Percentiles rank a stretch among this genome's conserved stretches.
Conservation (phyloP, 1,140 invertebrate species). For the Papilio polyxenes region DNA sequence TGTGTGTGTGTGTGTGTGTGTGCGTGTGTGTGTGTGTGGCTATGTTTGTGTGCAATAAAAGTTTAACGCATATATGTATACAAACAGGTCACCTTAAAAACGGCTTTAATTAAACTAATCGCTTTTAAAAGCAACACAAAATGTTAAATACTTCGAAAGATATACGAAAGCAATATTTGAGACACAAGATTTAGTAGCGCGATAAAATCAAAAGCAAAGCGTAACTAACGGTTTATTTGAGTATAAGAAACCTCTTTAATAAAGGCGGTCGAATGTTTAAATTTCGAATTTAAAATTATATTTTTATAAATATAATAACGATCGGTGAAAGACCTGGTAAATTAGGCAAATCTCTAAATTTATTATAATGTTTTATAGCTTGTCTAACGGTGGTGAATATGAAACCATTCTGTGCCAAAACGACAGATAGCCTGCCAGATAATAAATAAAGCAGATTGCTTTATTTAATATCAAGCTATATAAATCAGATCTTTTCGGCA, state of each 20-base stretch:
- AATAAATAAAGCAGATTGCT: slow-evolving; percentile 43
- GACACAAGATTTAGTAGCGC: neutral
- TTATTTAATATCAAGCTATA: slow-evolving; percentile 2
- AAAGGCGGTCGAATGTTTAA: slow-evolving; percentile 28
- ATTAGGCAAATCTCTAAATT: slow-evolving; percentile 66
- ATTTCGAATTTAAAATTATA: slow-evolving; percentile 41
- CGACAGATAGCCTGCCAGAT: slow-evolving; percentile 38
- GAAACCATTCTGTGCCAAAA: slow-evolving; percentile 44
- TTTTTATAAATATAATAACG: slow-evolving; percentile 39
- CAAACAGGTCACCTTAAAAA: neutral
- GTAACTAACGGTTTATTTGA: slow-evolving; percentile 37
- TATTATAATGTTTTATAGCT: slow-evolving; percentile 55
- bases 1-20: neutral
- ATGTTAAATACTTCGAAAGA: neutral
- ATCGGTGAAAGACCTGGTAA: slow-evolving; percentile 54
- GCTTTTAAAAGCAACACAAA: neutral
- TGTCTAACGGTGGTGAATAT: slow-evolving; percentile 56
- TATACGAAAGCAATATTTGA: neutral
- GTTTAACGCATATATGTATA: neutral
- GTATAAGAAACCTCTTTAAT: slow-evolving; percentile 8
- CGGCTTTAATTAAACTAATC: neutral
- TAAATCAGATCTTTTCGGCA: slow-evolving; percentile 44
- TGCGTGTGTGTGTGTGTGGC: too few relatives aligned
- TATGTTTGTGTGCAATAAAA: neutral
- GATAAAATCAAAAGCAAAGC: neutral